These are phyloP conservation scores for Scarus forsteni DNA, from an alignment of 2,797 vertebrate species.

Conservation along the genomic window DNA sequence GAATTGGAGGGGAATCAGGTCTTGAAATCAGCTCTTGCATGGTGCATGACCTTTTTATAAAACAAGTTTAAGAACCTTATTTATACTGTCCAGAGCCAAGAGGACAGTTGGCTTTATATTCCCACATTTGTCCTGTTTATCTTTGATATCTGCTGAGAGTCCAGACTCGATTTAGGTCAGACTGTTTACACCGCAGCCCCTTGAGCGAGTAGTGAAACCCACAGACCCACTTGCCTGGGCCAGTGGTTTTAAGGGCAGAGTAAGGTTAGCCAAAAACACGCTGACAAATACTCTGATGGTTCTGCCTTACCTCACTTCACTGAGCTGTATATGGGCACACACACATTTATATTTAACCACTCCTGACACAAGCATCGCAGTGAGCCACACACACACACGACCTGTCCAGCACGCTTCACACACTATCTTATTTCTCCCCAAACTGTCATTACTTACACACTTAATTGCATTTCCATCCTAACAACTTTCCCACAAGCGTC, in stretches of 20 bases:
- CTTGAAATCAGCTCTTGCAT: conserved; percentile 30
- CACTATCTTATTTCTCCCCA: conserved; percentile 77
- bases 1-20: conserved; percentile 50
- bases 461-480: conserved; percentile 80
- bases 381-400: conserved; percentile 44
- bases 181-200: conserved; percentile 56
- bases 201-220: conserved; percentile 55
- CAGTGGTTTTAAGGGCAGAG: conserved; percentile 74
- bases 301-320: conserved; percentile 78
- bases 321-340: conserved; percentile 37
- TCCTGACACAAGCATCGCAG: conserved; percentile 62
- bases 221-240: conserved; percentile 57
- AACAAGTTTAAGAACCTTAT: conserved; percentile 28
- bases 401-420: conserved; percentile 75
- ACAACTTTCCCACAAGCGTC: conserved; percentile 72
- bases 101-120: conserved; percentile 48
- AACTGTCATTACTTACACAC: conserved; percentile 63
- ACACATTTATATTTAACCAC: conserved; percentile 54
- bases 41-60: conserved; percentile 25
- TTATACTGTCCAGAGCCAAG: conserved; percentile 1
- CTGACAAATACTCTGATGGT: conserved; percentile 76
- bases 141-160: conserved; percentile 53
- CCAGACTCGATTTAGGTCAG: conserved; percentile 49
- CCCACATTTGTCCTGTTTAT: conserved; percentile 48
- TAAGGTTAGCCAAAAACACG: conserved; percentile 80